Base-by-base conservation (phyloP, 2,113 vertebrate species). In the Perca fluviatilis region DNA sequence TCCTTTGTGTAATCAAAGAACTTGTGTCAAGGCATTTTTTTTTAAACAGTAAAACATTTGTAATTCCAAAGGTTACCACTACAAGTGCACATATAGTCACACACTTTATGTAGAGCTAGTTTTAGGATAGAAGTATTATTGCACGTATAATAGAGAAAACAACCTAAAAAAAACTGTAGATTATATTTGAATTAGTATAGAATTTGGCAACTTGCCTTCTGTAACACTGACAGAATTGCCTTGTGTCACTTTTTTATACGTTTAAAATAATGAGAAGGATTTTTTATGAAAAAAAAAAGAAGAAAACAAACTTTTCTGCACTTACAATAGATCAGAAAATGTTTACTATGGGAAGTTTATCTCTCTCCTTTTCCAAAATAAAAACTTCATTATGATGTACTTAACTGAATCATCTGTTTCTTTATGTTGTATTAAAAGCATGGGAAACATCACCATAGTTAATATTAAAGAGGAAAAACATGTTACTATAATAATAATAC, bases 171-270 rank as follows among this genome's bases (percentile, higher is more conserved):
- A 88, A 90, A 82, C 87, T 91, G 93, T 93, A 90, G 89, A 86
- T 91, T 85, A 91, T 85, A 91, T 94, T 94, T 95, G 86, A 92
- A 91, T 94, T 94, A 95, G 92, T 76, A 76, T 94, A 95, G 94
- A 93, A 93, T 90, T 94, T 91, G 93, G 94, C 93, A 86, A 79
- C 91, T 91, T 84, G 94, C 93, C 93, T 93, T 94, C 94, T 90
- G 86, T 93, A 94, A 91, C 90, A 91, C 93, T 91, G 93, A 93
- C 88, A 91, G 86, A 93, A 91, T 88, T 93, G 94, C 95, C 94
- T 94, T 95, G 94, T 95, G 92, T 94, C 93, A 94, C 93, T 94
- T 95, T 96, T 95, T 94, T 94, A 95, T 93, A 94, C 87, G 63
- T 91, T 93, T 87, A 91, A 94, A 89, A 79, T 82, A 89, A 91